Evolutionary conservation across 2,113 vertebrate species (phyloP), one percentile per base, ranked within the genome.

Genomic region (Silurus glanis): DNA sequence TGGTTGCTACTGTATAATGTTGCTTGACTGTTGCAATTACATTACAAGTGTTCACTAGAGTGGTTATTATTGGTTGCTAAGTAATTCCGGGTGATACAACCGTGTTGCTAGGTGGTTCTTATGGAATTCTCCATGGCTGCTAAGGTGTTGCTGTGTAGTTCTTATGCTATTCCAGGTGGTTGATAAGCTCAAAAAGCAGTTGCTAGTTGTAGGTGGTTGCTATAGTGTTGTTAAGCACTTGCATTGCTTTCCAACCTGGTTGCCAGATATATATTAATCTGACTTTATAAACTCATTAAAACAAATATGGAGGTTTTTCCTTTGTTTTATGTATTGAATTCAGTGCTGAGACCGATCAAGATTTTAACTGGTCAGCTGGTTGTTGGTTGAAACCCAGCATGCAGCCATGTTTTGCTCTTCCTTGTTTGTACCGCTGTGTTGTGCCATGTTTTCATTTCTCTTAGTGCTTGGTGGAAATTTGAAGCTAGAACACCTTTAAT

Each of bases 11-110:
- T 37, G 37, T 37, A 37, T 37, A 37, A 37, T 37, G 37, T 37
- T 37, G 37, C 37, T 37, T 37, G 37, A 37, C 37, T 37, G 37
- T 37, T 37, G 37, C 37, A 37, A 37, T 37, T 37, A 37, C 37
- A 37, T 37, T 37, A 37, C 37, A 37, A 37, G 37, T 37, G 37
- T 37, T 37, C 37, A 37, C 37, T 37, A 37, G 37, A 37, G 0
- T 72, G 66, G 66, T 67, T 67, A 25, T 10, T 71, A 71, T 71
- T 72, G 66, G 66, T 67, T 67, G 66, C n/a, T 71, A 71, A 45
- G 28, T 37, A 45, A 45, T 45, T 6, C 14, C 28, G 14, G 12
- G 12, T 67, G 28, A 13, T 67, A 12, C 12, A 12, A 45, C 5
- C 8, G 67, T 71, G 28, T 28, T 71, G 67, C 13, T 69, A 17